Base-by-base conservation (phyloP, 1,140 invertebrate genomes). In the Amyelois transitella region DNA sequence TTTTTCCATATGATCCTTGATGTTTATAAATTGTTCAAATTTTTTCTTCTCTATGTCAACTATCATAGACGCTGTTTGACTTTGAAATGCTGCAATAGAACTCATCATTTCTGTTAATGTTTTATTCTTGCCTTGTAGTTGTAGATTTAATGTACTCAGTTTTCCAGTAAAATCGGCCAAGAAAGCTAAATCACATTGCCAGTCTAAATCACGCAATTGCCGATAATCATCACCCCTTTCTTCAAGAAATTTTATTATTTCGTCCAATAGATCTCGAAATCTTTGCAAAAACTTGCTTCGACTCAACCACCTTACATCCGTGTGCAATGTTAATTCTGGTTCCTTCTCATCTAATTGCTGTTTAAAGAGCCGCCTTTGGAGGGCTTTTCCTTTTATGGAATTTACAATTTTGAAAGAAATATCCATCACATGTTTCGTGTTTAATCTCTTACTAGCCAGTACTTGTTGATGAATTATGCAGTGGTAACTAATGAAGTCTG, bases 381-480 rank as follows among this genome's bases (percentile, higher is more conserved):
- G 76, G 62, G 53, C 76, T 71, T 54, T 70, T 79, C 68, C 53
- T 54, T 58, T 77, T 66, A 65, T 82, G 28, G 64, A 71, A 71
- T 75, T 75, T 51, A 75, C 67, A 71, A 75, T 69, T 45, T 79
- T 74, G 66, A 81, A 52, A 66, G 60, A 25, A 80, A 57, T 63
- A 65, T 88, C 32, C 71, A 71, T 73, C 56, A 63, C 74, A 45
- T 72, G 48, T 73, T 77, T 69, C 75, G 76, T 60, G 69, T 69
- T 65, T 64, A 74, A 49, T 63, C 60, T 71, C 57, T 73, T 74
- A 52, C 64, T 72, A 64, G 59, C 58, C 56, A 75, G 56, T 58
- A 73, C 61, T 63, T 71, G 62, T 53, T 77, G 66, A 60, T 76
- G 65, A 67, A 74, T 75, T 70, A 77, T 66, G 51, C 65, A 74